phyloP scores from a whole-genome alignment of 2,113 vertebrate genomes.

The Pimephales promelas region DNA sequence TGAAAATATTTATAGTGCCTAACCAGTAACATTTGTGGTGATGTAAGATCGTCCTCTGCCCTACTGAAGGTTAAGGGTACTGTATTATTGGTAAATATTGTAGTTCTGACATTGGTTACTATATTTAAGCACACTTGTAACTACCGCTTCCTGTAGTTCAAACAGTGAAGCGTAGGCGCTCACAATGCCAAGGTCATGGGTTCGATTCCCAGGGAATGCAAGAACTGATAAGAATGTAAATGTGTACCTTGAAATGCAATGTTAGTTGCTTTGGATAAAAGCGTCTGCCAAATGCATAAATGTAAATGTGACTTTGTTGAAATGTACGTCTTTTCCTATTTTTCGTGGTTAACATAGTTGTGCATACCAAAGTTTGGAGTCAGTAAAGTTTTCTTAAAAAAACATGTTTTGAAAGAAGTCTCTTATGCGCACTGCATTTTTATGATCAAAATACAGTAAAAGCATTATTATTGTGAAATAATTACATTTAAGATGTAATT shows the following conservation, averaged over 20 bases:
- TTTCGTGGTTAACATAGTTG: background rate
- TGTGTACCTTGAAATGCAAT: too few relatives aligned
- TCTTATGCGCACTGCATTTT: background rate
- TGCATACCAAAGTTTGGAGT: background rate
- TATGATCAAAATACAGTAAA: background rate
- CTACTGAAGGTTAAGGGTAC: background rate
- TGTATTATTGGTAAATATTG: conserved; percentile 7
- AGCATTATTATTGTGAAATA: background rate
- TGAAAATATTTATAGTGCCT: background rate
- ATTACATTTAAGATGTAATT: background rate
- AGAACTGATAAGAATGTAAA: too few relatives aligned
- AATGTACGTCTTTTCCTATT: background rate
- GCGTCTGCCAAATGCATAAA: too few relatives aligned
- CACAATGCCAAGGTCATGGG: too few relatives aligned
- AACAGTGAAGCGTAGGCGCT: too few relatives aligned
- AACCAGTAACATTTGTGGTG: background rate
- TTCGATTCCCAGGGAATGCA: too few relatives aligned
- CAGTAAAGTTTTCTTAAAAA: background rate
- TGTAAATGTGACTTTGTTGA: background rate
- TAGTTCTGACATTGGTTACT: background rate
- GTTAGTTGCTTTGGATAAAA: too few relatives aligned
- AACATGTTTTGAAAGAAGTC: background rate
- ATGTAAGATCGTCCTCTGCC: background rate
- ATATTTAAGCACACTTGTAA: background rate
- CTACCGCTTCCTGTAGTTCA: too few relatives aligned